These are phyloP conservation scores for Noctua janthina DNA, from an alignment of 2,888 invertebrate species.

Conservation along the genomic window DNA sequence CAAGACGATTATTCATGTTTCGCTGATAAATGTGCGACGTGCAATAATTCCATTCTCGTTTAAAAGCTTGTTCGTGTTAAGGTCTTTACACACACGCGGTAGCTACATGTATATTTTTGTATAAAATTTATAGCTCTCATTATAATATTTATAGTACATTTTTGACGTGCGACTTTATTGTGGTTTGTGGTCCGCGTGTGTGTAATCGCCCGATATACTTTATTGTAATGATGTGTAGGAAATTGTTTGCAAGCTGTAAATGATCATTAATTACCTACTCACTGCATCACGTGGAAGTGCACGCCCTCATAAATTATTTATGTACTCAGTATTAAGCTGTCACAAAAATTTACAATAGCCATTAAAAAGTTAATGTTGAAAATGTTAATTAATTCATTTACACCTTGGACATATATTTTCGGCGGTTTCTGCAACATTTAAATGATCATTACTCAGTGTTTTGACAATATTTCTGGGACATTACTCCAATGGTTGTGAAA, in stretches of 20 bases:
- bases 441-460: constrained; percentile 66
- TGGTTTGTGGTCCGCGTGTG: constrained; percentile 69
- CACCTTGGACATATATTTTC: constrained; percentile 58
- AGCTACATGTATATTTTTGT: constrained; percentile 76
- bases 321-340: constrained; percentile 52
- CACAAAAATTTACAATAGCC: constrained; percentile 52
- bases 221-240: constrained; percentile 63
- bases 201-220: constrained; percentile 71
- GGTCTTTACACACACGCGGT: constrained; percentile 77
- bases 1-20: constrained; percentile 86
- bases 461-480: constrained; percentile 74
- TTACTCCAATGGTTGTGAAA: constrained; percentile 80
- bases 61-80: constrained; percentile 82
- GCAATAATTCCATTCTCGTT: constrained; percentile 88
- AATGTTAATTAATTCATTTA: constrained; percentile 65
- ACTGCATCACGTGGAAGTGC: constrained; percentile 31
- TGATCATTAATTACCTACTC: constrained; percentile 62
- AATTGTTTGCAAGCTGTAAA: constrained; percentile 67
- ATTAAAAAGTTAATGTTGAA: constrained; percentile 50
- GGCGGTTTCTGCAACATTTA: constrained; percentile 65
- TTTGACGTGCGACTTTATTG: constrained; percentile 71
- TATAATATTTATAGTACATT: constrained; percentile 77
- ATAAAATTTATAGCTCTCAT: constrained; percentile 80
- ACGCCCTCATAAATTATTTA: constrained; percentile 53
- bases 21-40: constrained; percentile 87